A percentile compares a stretch with the other conserved stretches of the same genome.
Conservation (phyloP, 2,797 vertebrate genomes). For the Lepilemur septentrionalis region DNA sequence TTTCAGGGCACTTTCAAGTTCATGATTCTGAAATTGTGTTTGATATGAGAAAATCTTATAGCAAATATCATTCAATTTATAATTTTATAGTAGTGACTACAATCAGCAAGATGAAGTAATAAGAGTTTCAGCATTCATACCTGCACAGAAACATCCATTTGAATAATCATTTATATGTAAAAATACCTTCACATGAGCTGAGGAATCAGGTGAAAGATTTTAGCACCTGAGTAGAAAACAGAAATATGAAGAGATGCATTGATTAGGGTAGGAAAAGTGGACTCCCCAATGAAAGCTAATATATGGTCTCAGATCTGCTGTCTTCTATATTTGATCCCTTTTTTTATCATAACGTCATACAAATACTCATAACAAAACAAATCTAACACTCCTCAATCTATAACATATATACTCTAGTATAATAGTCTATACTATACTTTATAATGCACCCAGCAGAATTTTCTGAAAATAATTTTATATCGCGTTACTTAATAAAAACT, state of each 20-base stretch:
- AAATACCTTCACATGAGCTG: background rate
- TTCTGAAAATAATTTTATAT: background rate
- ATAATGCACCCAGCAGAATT: background rate
- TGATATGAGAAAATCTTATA: background rate
- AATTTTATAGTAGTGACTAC: background rate
- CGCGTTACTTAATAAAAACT: background rate
- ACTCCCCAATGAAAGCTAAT: background rate
- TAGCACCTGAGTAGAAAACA: background rate
- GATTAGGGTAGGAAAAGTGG: background rate
- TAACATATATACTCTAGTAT: background rate
- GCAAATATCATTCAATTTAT: background rate
- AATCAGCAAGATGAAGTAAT: background rate
- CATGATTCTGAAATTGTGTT: background rate
- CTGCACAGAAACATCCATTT: background rate
- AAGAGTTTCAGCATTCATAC: background rate
- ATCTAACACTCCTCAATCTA: background rate
- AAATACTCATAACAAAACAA: background rate
- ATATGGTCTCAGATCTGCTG: background rate
- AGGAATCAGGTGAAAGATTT: background rate
- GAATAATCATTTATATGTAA: background rate
- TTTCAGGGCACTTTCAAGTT: slow-evolving; percentile 44
- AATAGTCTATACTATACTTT: background rate
- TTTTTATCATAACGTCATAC: background rate
- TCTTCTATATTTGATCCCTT: background rate
- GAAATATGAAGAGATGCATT: background rate